Evolutionary conservation across 2,888 invertebrate genomes (phyloP).

Genomic region (Glaucopsyche alexis): DNA sequence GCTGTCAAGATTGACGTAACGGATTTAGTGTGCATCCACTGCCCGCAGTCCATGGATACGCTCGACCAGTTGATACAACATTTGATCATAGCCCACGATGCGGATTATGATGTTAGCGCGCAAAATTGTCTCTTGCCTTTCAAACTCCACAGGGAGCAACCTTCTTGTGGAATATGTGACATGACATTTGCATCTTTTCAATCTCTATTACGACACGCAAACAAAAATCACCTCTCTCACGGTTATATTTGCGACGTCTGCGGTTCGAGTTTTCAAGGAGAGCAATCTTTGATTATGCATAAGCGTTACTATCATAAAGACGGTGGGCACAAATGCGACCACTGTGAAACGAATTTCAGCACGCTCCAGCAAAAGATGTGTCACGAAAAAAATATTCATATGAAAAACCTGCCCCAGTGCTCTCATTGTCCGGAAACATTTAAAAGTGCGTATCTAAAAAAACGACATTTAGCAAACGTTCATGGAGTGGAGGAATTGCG

Average conservation of each 20-base stretch:
- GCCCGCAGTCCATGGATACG: slow-evolving; percentile 51
- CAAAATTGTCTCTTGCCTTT: slow-evolving; percentile 71
- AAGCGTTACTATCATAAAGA: slow-evolving; percentile 69
- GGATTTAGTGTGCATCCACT: slow-evolving; percentile 62
- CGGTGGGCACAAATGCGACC: slow-evolving; percentile 66
- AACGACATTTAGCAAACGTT: slow-evolving; percentile 66
- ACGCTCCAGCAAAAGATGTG: slow-evolving; percentile 69
- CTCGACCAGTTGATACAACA: slow-evolving; percentile 69
- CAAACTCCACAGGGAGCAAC: slow-evolving; percentile 63
- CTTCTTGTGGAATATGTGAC: slow-evolving; percentile 66
- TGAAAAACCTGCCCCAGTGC: slow-evolving; percentile 61
- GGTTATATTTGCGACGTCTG: slow-evolving; percentile 73
- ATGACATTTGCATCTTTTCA: slow-evolving; percentile 71
- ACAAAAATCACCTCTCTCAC: slow-evolving; percentile 69
- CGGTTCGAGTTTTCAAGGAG: slow-evolving; percentile 72
- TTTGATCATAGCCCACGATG: slow-evolving; percentile 70
- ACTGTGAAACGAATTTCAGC: slow-evolving; percentile 72
- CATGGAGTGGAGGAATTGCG: slow-evolving; percentile 70
- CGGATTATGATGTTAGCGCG: slow-evolving; percentile 66
- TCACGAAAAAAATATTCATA: slow-evolving; percentile 69
- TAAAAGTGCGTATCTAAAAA: slow-evolving; percentile 69
- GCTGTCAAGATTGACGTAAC: slow-evolving; percentile 72
- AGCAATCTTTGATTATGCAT: slow-evolving; percentile 73
- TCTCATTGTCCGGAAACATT: slow-evolving; percentile 69
- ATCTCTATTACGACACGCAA: slow-evolving; percentile 66